These are phyloP conservation scores for Dolomedes plantarius DNA, from an alignment of 2,888 invertebrate species.

Conservation along the genomic window DNA sequence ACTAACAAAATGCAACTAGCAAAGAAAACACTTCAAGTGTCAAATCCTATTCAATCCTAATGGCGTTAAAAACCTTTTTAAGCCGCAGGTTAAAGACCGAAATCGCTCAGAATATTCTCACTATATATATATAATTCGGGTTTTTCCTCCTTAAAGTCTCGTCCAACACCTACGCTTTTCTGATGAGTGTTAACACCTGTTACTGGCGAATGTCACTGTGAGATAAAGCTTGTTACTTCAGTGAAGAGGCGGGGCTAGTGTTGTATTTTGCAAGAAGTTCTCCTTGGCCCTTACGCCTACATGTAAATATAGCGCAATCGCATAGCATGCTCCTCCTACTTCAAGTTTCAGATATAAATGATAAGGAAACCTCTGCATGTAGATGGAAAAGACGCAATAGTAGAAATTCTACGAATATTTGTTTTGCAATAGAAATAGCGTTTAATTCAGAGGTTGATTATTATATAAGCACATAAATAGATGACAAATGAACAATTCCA, in stretches of 20 bases:
- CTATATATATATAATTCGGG: too few species aligned
- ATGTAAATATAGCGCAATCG: constrained; percentile 8
- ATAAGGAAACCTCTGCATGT: neutral
- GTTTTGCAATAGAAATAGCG: too few species aligned
- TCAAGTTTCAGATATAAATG: neutral
- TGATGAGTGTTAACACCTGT: constrained; percentile 67
- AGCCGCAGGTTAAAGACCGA: neutral
- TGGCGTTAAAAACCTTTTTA: neutral
- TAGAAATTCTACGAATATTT: too few species aligned
- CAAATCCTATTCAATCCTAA: neutral
- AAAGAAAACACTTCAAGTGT: neutral
- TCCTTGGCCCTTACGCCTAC: constrained; percentile 29
- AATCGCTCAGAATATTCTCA: neutral
- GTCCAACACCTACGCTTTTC: constrained; percentile 27
- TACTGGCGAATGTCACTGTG: constrained; percentile 30
- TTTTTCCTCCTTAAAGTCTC: constrained; percentile 29
- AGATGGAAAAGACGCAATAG: too few species aligned
- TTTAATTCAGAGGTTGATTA: too few species aligned
- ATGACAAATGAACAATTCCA: too few species aligned
- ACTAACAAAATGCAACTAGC: neutral
- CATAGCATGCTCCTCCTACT: neutral
- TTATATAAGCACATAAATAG: too few species aligned
- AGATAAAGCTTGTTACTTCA: constrained; percentile 34
- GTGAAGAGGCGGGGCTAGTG: constrained; percentile 27
- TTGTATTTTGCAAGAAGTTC: constrained; percentile 28